Percentiles rank a stretch among this genome's conserved stretches.
Evolutionary conservation across 2,888 invertebrate genomes (phyloP).

Genomic region (Octonoba sinensis): DNA sequence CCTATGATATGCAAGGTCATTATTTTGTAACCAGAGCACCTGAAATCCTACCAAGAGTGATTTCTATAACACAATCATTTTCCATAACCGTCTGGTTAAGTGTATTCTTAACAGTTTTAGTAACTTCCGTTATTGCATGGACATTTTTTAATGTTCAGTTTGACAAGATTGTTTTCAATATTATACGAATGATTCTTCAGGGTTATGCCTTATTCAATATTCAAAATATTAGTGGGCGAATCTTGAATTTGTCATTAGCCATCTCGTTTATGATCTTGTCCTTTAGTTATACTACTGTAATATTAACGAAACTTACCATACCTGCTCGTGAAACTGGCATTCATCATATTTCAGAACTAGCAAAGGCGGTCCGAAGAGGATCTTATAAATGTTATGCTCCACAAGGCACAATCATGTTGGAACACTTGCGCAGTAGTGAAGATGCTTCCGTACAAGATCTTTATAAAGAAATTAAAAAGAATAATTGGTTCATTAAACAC

Average conservation of each 20-base stretch:
- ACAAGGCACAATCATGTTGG: conserved; percentile 9
- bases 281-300: conserved; percentile 9
- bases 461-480: neutral
- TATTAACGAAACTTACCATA: conserved; percentile 14
- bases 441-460: conserved; percentile 6
- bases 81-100: neutral
- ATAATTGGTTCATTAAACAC: too few species aligned
- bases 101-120: neutral
- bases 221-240: too few species aligned
- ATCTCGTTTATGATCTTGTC: neutral
- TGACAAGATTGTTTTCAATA: too few species aligned
- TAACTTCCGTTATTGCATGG: too few species aligned
- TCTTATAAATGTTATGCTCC: neutral
- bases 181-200: too few species aligned
- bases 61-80: conserved; percentile 14
- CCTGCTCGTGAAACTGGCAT: conserved; percentile 5
- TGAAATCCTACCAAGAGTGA: neutral
- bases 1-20: conserved; percentile 24
- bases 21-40: conserved; percentile 19
- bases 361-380: neutral
- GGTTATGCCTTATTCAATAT: too few species aligned
- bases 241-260: too few species aligned
- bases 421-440: conserved; percentile 6
- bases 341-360: conserved; percentile 17
- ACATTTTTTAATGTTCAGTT: too few species aligned